phyloP scores from a whole-genome alignment of 2,888 invertebrate genomes.

The Cheiracanthium punctorium region DNA sequence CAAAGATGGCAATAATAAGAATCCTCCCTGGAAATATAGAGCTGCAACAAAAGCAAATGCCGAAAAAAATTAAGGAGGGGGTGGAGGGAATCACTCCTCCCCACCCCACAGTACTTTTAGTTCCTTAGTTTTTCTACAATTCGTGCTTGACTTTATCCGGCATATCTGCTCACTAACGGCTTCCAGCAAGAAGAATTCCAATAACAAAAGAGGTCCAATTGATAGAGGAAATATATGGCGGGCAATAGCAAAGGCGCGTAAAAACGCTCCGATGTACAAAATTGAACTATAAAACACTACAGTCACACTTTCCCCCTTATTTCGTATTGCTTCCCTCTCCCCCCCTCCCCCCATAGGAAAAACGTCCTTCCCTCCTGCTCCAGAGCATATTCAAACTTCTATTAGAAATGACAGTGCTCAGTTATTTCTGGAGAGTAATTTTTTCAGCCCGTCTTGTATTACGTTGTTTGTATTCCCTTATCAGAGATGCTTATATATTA shows the following conservation, averaged over 20 bases:
- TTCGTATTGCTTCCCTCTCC: conserved; percentile 8
- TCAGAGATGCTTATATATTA: conserved; percentile 27
- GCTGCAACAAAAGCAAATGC: conserved; percentile 29
- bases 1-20: conserved; percentile 28
- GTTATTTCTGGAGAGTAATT: conserved; percentile 1
- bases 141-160: conserved; percentile 62
- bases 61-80: conserved; percentile 32
- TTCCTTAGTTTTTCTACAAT: conserved; percentile 49
- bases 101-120: conserved; percentile 3
- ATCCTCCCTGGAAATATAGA: background rate
- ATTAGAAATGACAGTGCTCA: conserved; percentile 55
- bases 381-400: conserved; percentile 45
- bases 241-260: conserved; percentile 59
- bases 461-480: conserved; percentile 12
- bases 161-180: conserved; percentile 52
- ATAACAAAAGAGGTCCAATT: conserved; percentile 66
- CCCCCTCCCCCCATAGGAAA: background rate
- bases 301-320: conserved; percentile 41
- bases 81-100: background rate
- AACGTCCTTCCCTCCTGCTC: background rate
- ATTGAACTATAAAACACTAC: conserved; percentile 69
- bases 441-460: background rate
- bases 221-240: conserved; percentile 66
- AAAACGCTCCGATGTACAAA: conserved; percentile 65
- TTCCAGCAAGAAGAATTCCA: conserved; percentile 59